phyloP scores from a whole-genome alignment of 2,888 invertebrate genomes.

The Hofmannophila pseudospretella region DNA sequence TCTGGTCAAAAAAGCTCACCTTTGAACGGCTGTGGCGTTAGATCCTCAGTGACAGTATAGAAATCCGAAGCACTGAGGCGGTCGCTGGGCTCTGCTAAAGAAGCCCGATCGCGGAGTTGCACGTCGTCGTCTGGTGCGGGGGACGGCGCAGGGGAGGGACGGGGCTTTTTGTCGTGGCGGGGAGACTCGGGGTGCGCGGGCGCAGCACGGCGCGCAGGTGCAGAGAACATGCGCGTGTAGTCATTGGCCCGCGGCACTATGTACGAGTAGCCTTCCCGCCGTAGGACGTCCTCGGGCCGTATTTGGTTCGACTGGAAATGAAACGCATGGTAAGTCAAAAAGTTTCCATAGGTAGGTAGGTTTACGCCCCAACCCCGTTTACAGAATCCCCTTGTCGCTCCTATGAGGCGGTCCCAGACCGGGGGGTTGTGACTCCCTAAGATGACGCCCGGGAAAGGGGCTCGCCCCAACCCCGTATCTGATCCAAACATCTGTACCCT shows the following conservation, averaged over 20 bases:
- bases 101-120: conserved; percentile 15
- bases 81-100: conserved; percentile 32
- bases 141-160: conserved; percentile 30
- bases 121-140: conserved; percentile 12
- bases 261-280: conserved; percentile 73
- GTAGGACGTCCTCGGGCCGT: conserved; percentile 55
- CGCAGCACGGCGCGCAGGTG: conserved; percentile 60
- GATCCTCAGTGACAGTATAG: conserved; percentile 66
- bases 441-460: too few relatives aligned
- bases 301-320: conserved; percentile 20
- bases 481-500: too few relatives aligned
- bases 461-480: too few relatives aligned
- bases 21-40: conserved; percentile 72
- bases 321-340: neutral
- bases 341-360: too few relatives aligned
- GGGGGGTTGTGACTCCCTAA: too few relatives aligned
- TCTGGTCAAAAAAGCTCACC: too few relatives aligned
- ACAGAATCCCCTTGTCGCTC: too few relatives aligned
- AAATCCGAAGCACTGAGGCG: conserved; percentile 71
- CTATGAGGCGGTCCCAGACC: too few relatives aligned
- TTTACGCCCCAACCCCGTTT: too few relatives aligned
- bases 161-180: conserved; percentile 65
- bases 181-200: conserved; percentile 66
- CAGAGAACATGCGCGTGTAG: conserved; percentile 73
- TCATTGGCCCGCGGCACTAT: conserved; percentile 79